phyloP scores from a whole-genome alignment of 2,797 vertebrate genomes.

The Scarus forsteni region DNA sequence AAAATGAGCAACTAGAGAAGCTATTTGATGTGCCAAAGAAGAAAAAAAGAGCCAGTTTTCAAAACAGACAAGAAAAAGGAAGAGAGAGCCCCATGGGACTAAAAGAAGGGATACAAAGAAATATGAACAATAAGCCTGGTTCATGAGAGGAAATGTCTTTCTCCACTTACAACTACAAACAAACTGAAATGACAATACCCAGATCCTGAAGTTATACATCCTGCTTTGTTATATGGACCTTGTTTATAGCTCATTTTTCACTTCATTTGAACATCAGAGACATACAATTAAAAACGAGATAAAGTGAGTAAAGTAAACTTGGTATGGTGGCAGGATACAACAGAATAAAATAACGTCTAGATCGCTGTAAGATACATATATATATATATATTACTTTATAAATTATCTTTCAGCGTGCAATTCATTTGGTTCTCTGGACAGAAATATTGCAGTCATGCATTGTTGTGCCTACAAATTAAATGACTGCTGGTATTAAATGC shows the following conservation, averaged over 20 bases:
- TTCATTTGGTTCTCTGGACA: too few species aligned
- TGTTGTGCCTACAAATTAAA: too few species aligned
- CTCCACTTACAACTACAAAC: slow-evolving; percentile 32
- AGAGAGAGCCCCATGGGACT: slow-evolving; percentile 35
- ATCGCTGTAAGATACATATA: too few species aligned
- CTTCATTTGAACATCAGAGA: slow-evolving; percentile 4
- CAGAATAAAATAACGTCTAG: too few species aligned
- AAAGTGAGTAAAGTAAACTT: too few species aligned
- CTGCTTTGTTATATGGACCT: slow-evolving; percentile 18
- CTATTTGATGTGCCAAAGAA: slow-evolving; percentile 44
- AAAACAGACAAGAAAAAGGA: slow-evolving; percentile 31
- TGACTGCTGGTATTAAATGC: too few species aligned
- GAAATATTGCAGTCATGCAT: too few species aligned
- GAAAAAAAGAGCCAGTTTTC: slow-evolving; percentile 42
- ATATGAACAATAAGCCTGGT: slow-evolving; percentile 56
- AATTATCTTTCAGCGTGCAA: too few species aligned
- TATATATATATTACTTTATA: too few species aligned
- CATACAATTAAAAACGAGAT: neutral
- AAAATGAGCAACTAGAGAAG: slow-evolving; percentile 63
- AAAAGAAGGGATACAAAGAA: slow-evolving; percentile 27
- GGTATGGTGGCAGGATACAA: too few species aligned
- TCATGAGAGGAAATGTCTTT: slow-evolving; percentile 58
- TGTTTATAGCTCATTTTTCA: slow-evolving; percentile 3
- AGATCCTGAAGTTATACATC: slow-evolving; percentile 29
- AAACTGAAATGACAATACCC: slow-evolving; percentile 41